Evolutionary conservation across 2,888 invertebrate genomes (phyloP), one percentile per base, ranked within the genome.

Genomic region (Ischnus inquisitorius): DNA sequence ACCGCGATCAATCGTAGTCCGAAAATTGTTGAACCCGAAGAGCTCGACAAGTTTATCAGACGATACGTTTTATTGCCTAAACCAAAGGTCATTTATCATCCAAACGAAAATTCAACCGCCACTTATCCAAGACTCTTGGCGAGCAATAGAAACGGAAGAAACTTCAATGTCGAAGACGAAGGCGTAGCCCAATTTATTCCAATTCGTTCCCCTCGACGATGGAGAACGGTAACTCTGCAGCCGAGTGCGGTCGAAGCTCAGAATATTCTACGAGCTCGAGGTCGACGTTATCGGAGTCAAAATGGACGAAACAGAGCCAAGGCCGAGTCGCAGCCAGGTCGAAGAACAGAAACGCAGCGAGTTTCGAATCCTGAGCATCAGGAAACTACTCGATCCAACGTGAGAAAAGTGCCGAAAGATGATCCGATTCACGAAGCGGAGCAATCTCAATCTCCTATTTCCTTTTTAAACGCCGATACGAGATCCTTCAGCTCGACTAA

Each of bases 181-280:
- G 41, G 51, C 28, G 10, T 34, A 0, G 12, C 19, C 6, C 41
- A 43, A 10, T 43, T 57, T 34, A 1, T 16, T 62, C 39, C 71
- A n/a, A 64, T 16, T 22, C 51, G 64, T 46, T 54, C 51, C 1
- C 74, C 16, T 51, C 62, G 69, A 0, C 62, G 14, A 3, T 69
- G 74, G 82, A 78, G 67, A 65, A 72, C 64, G 3, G n/a, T 64
- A 0, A 8, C 16, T 4, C 46, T 41, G 25, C 48, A 16, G 34
- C 65, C 43, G 0, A 39, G 43, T 28, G 41, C 19, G 8, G 12
- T 12, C 10, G 51, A 79, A 48, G 57, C 16, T 39, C 14, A 12
- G 22, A 69, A 25, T n/a, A 12, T 19, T n/a, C 64, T 69, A 1
- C 28, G 10, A 10, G 4, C 5, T 22, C 12, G 48, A 41, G 67